phyloP scores from a whole-genome alignment of 2,888 invertebrate species.

The Pollenia angustigena region DNA sequence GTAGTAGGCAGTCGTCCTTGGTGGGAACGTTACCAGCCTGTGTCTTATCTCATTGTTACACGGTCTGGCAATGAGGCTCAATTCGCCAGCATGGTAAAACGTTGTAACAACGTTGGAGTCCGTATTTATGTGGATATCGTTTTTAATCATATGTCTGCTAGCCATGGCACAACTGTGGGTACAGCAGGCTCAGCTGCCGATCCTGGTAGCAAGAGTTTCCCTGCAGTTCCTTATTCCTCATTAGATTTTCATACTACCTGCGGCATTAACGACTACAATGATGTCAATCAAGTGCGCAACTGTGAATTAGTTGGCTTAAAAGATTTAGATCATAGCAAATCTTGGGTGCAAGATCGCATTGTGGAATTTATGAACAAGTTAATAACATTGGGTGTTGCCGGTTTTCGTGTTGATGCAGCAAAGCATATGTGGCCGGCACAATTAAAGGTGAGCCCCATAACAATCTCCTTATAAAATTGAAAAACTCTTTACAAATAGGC shows the following conservation, averaged over 20 bases:
- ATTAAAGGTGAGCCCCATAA: constrained; percentile 84
- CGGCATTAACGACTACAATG: constrained; percentile 87
- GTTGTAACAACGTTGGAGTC: constrained; percentile 92
- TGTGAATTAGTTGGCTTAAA: constrained; percentile 90
- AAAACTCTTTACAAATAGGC: neutral
- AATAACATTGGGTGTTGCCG: constrained; percentile 90
- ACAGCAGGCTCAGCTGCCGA: constrained; percentile 88
- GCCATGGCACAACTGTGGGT: constrained; percentile 84
- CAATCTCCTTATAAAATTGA: neutral
- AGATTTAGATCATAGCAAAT: constrained; percentile 89
- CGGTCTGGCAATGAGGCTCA: constrained; percentile 91
- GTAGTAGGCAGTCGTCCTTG: constrained; percentile 88
- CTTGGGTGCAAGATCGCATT: constrained; percentile 79
- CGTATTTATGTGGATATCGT: constrained; percentile 93
- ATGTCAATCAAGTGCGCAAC: constrained; percentile 88
- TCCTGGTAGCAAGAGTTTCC: constrained; percentile 86
- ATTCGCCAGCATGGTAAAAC: constrained; percentile 90
- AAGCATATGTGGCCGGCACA: constrained; percentile 93
- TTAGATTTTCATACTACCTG: constrained; percentile 90
- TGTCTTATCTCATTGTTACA: constrained; percentile 90
- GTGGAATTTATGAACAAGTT: constrained; percentile 80
- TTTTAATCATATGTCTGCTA: constrained; percentile 93
- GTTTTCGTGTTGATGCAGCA: constrained; percentile 92
- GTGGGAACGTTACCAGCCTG: constrained; percentile 96
- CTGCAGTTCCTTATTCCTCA: constrained; percentile 88